Conservation (phyloP, 2,888 invertebrate species). For the Monochamus alternatus region DNA sequence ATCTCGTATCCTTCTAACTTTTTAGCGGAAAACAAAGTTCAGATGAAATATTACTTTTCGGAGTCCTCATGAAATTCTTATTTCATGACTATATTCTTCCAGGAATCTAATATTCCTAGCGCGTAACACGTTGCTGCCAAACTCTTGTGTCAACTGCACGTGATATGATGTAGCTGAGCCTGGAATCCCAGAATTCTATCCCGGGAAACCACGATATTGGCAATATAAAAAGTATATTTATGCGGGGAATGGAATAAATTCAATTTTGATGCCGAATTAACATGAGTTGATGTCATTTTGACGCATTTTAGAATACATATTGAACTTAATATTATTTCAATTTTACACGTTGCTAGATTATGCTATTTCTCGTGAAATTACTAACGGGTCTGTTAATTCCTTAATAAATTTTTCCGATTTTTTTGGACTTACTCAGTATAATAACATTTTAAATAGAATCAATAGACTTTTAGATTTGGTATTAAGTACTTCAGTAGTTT, state of each 20-base stretch:
- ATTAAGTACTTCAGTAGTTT: too few species aligned
- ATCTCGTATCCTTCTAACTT: neutral
- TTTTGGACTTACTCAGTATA: too few species aligned
- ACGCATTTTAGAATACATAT: neutral
- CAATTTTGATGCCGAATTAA: constrained; percentile 1
- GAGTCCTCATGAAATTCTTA: constrained; percentile 10
- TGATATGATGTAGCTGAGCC: constrained; percentile 16
- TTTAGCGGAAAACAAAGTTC: neutral
- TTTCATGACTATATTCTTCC: constrained; percentile 11
- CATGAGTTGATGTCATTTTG: neutral
- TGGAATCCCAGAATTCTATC: neutral
- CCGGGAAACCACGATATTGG: neutral
- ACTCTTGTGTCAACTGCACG: constrained; percentile 11
- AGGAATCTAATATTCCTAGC: constrained; percentile 3
- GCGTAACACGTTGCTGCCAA: neutral
- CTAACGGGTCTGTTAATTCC: too few species aligned
- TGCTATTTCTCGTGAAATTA: neutral
- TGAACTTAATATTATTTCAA: neutral
- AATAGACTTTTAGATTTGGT: too few species aligned
- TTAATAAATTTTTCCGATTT: too few species aligned
- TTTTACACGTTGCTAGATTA: neutral
- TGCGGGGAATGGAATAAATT: constrained; percentile 9
- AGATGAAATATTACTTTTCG: constrained; percentile 13
- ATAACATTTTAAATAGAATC: too few species aligned
- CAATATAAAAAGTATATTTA: constrained; percentile 14